Evolutionary conservation across 2,113 vertebrate genomes (phyloP).

Genomic region (Microcebus murinus): DNA sequence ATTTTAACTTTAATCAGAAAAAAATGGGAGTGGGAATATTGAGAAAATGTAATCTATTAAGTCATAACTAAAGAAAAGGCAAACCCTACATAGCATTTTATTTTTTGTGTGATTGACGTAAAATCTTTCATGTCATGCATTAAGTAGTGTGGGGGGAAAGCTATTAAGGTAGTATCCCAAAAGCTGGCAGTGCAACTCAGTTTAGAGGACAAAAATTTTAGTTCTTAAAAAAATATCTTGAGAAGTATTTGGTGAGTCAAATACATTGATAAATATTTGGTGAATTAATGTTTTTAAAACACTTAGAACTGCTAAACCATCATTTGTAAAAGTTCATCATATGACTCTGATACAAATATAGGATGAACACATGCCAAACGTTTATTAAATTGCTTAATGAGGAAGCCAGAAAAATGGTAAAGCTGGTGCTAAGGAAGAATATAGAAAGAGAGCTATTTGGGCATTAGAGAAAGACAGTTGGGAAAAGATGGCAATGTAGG

Average conservation of each 20-base stretch:
- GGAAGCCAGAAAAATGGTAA: not conserved
- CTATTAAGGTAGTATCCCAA: not conserved
- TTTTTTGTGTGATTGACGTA: not conserved
- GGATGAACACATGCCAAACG: not conserved
- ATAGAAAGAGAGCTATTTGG: not conserved
- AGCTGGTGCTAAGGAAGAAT: not conserved
- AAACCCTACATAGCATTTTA: not conserved
- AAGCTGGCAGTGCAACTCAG: not conserved
- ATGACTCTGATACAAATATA: not conserved
- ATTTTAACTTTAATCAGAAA: not conserved
- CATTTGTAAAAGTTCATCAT: not conserved
- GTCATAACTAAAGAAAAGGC: not conserved
- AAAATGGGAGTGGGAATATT: not conserved
- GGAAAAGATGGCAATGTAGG: not conserved
- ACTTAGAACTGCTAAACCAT: not conserved
- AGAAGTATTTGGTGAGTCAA: not conserved
- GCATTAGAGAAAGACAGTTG: not conserved
- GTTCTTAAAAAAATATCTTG: not conserved
- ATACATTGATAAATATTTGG: not conserved
- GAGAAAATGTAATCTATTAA: not conserved
- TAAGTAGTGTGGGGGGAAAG: not conserved
- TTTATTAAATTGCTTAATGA: not conserved
- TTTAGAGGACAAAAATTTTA: not conserved
- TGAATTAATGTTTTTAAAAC: slow-evolving; percentile 4
- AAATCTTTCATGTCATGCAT: not conserved